Percentiles rank a stretch among this genome's conserved stretches.
Evolutionary conservation across 2,113 vertebrate species (phyloP).

Genomic region (Leptobrachium leishanense): DNA sequence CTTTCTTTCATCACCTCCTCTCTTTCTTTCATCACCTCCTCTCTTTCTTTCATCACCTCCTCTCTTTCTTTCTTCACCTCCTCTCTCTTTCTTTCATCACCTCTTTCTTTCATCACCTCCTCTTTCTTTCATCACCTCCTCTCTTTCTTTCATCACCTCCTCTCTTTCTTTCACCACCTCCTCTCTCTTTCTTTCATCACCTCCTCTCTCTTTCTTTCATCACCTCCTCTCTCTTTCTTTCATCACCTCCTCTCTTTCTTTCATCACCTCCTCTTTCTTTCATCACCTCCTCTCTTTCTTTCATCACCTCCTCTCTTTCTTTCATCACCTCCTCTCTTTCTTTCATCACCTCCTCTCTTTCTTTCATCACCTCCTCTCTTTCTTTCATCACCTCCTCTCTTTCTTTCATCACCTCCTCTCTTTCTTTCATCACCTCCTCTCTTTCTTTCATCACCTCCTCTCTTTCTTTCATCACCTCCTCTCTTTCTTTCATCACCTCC

Average conservation of each 20-base stretch:
- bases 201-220: neutral
- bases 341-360: neutral
- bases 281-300: neutral
- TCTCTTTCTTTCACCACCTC: no score
- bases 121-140: neutral
- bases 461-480: neutral
- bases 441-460: neutral
- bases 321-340: neutral
- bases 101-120: no score
- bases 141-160: neutral
- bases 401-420: neutral
- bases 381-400: neutral
- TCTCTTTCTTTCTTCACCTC: neutral
- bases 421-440: neutral
- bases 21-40: neutral
- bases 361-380: neutral
- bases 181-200: neutral
- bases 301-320: neutral
- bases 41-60: neutral
- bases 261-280: no score
- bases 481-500: neutral
- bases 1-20: neutral
- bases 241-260: neutral
- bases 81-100: neutral
- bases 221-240: neutral